A percentile compares a stretch with the other conserved stretches of the same genome.
Evolutionary conservation across 1,140 invertebrate species (phyloP).

Genomic region (Rhagoletis zephyria): DNA sequence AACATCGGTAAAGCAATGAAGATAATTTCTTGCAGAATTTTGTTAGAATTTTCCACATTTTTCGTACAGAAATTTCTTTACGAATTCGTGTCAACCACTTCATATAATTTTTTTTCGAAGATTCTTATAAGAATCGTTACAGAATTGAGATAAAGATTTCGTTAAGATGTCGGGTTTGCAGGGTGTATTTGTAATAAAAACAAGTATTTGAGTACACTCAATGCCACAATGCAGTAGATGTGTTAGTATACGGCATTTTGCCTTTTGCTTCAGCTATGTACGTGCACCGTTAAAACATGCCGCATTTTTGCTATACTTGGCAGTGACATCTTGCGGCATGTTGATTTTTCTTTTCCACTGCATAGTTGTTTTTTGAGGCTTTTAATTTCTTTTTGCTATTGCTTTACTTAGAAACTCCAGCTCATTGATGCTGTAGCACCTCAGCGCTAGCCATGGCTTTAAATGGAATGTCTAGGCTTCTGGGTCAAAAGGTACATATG

Average conservation of each 20-base stretch:
- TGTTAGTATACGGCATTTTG: neutral
- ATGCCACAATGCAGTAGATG: neutral
- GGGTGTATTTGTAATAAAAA: neutral
- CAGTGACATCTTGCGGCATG: conserved; percentile 25
- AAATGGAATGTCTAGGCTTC: conserved; percentile 6
- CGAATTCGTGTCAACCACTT: too few species aligned
- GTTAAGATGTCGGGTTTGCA: too few species aligned
- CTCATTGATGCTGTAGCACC: conserved; percentile 24
- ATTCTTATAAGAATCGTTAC: too few species aligned
- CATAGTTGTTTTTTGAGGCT: neutral
- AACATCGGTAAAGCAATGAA: too few species aligned
- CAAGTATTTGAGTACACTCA: neutral
- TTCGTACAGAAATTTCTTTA: too few species aligned
- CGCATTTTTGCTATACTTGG: conserved; percentile 47
- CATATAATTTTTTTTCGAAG: too few species aligned
- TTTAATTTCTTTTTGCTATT: conserved; percentile 29
- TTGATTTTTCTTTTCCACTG: conserved; percentile 5
- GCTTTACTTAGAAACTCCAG: neutral
- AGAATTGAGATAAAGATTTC: too few species aligned
- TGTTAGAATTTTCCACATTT: too few species aligned
- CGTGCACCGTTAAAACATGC: conserved; percentile 46
- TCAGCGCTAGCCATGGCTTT: neutral
- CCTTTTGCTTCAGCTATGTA: neutral
- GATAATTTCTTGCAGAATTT: too few species aligned
- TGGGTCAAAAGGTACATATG: conserved; percentile 44